Conservation (phyloP, 2,888 invertebrate genomes). For the Aleiodes testaceus region DNA sequence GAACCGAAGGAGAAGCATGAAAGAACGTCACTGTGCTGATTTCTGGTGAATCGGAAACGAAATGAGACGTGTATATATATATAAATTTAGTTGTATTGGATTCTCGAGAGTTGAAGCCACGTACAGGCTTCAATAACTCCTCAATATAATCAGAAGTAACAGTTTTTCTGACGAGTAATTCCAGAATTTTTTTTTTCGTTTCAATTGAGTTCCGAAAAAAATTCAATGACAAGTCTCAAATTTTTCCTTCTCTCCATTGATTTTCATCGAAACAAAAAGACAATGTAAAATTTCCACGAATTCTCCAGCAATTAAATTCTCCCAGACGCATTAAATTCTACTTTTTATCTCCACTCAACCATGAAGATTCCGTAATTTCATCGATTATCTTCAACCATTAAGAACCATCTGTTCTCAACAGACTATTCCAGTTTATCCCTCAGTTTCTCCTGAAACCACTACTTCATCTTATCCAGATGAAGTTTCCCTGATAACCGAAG, state of each 20-base stretch:
- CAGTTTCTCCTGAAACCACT: background rate
- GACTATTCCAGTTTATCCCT: background rate
- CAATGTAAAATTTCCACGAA: too few species aligned
- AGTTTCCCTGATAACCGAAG: background rate
- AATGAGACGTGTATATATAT: constrained; percentile 34
- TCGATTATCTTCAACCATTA: background rate
- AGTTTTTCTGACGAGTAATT: background rate
- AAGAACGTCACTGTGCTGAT: constrained; percentile 36
- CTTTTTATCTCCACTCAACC: background rate
- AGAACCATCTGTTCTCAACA: background rate
- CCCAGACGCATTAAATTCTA: background rate
- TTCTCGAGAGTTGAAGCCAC: constrained; percentile 1
- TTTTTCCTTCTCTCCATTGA: too few species aligned
- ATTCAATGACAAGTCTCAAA: too few species aligned
- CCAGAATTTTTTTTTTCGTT: background rate
- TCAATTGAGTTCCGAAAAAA: background rate
- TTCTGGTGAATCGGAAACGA: constrained; percentile 18
- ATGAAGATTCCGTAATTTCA: background rate
- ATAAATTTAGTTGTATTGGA: background rate
- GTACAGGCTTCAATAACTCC: constrained; percentile 24
- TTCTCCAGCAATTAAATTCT: too few species aligned
- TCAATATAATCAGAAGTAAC: constrained; percentile 1
- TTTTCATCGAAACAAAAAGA: too few species aligned
- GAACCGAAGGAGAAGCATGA: constrained; percentile 26
- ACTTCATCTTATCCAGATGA: background rate